phyloP scores from a whole-genome alignment of 1,140 invertebrate genomes.

The Bombus terrestris region DNA sequence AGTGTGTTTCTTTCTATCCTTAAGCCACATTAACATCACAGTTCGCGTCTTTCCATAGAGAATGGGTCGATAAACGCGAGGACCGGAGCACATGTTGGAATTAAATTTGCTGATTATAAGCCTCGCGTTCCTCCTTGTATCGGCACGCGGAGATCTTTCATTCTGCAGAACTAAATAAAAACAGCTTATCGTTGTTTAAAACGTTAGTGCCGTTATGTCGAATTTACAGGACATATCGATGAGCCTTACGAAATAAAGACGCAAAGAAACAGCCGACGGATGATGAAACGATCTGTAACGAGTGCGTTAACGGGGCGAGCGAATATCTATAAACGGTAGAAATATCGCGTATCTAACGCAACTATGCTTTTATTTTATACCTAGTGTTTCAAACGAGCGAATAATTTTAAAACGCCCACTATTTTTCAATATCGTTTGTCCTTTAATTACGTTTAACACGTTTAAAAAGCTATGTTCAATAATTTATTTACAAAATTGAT shows the following conservation, averaged over 20 bases:
- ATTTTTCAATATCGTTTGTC: too few relatives aligned
- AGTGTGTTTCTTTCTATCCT: conserved; percentile 62
- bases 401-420: too few relatives aligned
- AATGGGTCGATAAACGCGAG: conserved; percentile 67
- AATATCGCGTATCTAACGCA: too few relatives aligned
- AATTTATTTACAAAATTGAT: background rate
- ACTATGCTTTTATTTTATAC: too few relatives aligned
- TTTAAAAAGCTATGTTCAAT: too few relatives aligned
- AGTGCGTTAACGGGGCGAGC: too few relatives aligned
- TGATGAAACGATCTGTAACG: background rate
- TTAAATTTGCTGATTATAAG: conserved; percentile 60
- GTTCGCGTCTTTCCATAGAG: conserved; percentile 48
- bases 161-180: background rate
- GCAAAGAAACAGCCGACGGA: too few relatives aligned
- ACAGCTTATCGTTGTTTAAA: background rate
- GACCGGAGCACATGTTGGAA: conserved; percentile 60
- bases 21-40: conserved; percentile 67
- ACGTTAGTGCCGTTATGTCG: background rate
- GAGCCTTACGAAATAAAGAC: background rate
- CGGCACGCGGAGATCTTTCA: background rate
- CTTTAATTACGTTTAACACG: too few relatives aligned
- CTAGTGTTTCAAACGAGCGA: too few relatives aligned
- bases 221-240: background rate
- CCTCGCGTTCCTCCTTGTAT: conserved; percentile 41
- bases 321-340: too few relatives aligned